These are phyloP conservation scores for Masnerella sp. DNA, from an alignment of 2,888 invertebrate genomes.

Conservation along the genomic window DNA sequence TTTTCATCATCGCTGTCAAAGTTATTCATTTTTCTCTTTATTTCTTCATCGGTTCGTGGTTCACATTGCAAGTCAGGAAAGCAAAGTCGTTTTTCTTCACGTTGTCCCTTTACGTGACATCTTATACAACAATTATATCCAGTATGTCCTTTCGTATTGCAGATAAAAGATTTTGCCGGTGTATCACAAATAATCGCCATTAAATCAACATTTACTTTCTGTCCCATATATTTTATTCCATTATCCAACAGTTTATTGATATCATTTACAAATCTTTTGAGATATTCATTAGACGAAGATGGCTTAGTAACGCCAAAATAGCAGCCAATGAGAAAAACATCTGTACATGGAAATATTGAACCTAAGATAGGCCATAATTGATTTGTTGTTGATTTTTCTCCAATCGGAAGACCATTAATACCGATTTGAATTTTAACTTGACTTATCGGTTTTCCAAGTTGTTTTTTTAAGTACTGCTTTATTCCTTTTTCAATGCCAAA, in stretches of 20 bases:
- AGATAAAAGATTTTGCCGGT: conserved; percentile 27
- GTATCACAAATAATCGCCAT: neutral
- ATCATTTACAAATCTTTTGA: neutral
- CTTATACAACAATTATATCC: conserved; percentile 33
- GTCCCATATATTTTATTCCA: neutral
- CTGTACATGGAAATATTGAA: neutral
- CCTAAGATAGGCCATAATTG: neutral
- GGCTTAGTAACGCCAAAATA: neutral
- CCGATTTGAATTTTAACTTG: neutral
- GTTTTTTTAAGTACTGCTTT: neutral
- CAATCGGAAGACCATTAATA: neutral
- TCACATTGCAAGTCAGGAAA: conserved; percentile 14
- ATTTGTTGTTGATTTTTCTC: neutral
- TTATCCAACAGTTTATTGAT: neutral
- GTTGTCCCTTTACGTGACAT: neutral
- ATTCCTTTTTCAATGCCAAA: neutral
- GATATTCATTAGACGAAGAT: neutral
- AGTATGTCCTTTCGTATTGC: conserved; percentile 19
- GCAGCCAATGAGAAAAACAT: neutral
- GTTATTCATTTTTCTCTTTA: neutral
- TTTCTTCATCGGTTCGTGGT: conserved; percentile 14
- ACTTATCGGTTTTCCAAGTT: neutral
- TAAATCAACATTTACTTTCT: neutral
- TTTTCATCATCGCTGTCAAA: conserved; percentile 2
- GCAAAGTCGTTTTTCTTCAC: conserved; percentile 1